Evolutionary conservation across 2,888 invertebrate genomes (phyloP).

Genomic region (Pristionchus entomophagus): DNA sequence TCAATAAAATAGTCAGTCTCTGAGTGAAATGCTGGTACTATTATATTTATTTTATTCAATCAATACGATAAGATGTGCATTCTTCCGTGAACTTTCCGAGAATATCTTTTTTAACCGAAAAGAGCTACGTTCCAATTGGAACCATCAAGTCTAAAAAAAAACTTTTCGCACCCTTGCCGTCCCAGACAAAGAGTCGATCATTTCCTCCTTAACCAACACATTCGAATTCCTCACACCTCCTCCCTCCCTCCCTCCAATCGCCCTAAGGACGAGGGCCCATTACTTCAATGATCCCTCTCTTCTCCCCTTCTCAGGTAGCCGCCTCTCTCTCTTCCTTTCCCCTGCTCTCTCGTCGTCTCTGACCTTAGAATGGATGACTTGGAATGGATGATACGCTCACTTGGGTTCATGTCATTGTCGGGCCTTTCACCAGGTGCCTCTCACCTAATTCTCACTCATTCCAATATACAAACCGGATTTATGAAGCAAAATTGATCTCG

Average conservation of each 20-base stretch:
- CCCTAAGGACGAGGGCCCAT: constrained; percentile 24
- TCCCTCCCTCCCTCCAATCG: neutral
- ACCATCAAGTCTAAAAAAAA: no score
- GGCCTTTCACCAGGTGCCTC: neutral
- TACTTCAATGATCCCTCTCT: neutral
- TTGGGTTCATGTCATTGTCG: constrained; percentile 9
- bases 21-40: no score
- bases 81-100: no score
- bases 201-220: neutral
- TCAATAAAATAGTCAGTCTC: no score
- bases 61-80: no score
- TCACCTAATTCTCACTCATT: constrained; percentile 16
- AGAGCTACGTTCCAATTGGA: no score
- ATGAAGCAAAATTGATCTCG: no score
- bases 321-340: neutral
- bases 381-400: constrained; percentile 5
- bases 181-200: neutral
- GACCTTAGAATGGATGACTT: neutral
- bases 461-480: neutral
- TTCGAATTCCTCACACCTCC: constrained; percentile 31
- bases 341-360: neutral
- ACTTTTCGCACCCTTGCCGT: no score
- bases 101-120: no score
- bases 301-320: constrained; percentile 21
- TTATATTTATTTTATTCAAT: no score